A percentile compares a stretch with the other conserved stretches of the same genome.
Conservation (phyloP, 35 echinoderm and acorn worm genomes). For the Heliocidaris tuberculata region DNA sequence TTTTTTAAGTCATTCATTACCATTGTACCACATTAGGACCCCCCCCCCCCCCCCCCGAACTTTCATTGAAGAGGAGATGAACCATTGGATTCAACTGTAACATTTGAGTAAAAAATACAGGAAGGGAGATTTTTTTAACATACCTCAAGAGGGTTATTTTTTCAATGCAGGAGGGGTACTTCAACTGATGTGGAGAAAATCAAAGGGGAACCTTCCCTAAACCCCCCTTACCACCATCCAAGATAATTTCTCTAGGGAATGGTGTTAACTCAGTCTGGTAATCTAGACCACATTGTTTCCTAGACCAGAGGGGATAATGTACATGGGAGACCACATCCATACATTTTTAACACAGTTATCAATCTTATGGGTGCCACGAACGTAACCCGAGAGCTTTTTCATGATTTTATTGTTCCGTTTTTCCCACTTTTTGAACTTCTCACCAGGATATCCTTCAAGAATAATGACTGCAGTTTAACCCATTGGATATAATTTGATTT, state of each 20-base stretch:
- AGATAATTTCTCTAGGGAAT: not conserved
- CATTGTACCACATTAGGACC: too few relatives aligned
- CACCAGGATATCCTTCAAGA: not conserved
- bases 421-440: not conserved
- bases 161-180: not conserved
- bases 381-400: not conserved
- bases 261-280: not conserved
- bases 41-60: too few relatives aligned
- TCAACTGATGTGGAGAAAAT: not conserved
- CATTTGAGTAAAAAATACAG: too few relatives aligned
- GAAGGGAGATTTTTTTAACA: too few relatives aligned
- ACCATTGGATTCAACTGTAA: too few relatives aligned
- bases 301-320: not conserved
- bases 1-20: too few relatives aligned
- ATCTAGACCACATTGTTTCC: conserved; percentile 8
- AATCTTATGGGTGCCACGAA: not conserved
- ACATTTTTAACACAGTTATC: conserved; percentile 18
- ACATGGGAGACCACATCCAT: not conserved
- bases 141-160: not conserved
- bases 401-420: conserved; percentile 18
- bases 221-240: not conserved
- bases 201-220: not conserved
- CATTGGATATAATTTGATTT: too few relatives aligned
- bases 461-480: not conserved
- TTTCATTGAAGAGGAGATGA: too few relatives aligned